These are phyloP conservation scores for Sebastolobus alascanus DNA, from an alignment of 2,797 vertebrate genomes.

Conservation along the genomic window DNA sequence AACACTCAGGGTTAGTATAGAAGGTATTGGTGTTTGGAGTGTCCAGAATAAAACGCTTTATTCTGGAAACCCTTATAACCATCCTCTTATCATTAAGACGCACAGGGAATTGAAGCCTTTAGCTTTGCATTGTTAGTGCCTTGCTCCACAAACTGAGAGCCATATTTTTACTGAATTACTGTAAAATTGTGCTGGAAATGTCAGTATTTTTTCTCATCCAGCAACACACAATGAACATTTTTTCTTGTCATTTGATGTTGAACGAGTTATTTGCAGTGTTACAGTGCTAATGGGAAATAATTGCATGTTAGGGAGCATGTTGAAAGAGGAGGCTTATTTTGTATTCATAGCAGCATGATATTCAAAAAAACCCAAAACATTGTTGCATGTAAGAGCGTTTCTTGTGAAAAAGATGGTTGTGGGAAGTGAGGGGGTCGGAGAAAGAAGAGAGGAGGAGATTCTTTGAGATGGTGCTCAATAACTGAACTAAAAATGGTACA, in stretches of 20 bases:
- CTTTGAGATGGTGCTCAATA: slow-evolving; percentile 54
- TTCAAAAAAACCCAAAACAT: slow-evolving; percentile 24
- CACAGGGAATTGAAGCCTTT: background rate
- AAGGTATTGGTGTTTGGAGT: background rate
- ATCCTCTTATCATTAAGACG: background rate
- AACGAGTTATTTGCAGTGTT: slow-evolving; percentile 55
- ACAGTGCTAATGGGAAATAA: slow-evolving; percentile 40
- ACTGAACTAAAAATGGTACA: background rate
- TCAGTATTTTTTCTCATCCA: background rate
- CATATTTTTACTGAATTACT: slow-evolving; percentile 6
- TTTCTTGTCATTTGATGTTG: slow-evolving; percentile 65
- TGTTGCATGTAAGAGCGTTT: slow-evolving; percentile 58
- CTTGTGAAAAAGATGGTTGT: slow-evolving; percentile 52
- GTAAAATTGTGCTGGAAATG: slow-evolving; percentile 8
- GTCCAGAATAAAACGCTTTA: background rate
- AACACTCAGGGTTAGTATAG: background rate
- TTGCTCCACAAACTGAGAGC: background rate
- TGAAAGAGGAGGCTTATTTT: slow-evolving; percentile 39
- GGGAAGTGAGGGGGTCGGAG: slow-evolving; percentile 67
- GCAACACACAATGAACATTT: slow-evolving; percentile 8
- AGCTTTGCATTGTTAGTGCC: background rate
- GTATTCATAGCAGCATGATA: slow-evolving; percentile 63
- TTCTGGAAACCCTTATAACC: background rate
- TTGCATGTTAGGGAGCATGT: slow-evolving; percentile 70
- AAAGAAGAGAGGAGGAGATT: slow-evolving; percentile 76